Conservation (phyloP, 2,797 vertebrate genomes). For the Monodelphis domestica region DNA sequence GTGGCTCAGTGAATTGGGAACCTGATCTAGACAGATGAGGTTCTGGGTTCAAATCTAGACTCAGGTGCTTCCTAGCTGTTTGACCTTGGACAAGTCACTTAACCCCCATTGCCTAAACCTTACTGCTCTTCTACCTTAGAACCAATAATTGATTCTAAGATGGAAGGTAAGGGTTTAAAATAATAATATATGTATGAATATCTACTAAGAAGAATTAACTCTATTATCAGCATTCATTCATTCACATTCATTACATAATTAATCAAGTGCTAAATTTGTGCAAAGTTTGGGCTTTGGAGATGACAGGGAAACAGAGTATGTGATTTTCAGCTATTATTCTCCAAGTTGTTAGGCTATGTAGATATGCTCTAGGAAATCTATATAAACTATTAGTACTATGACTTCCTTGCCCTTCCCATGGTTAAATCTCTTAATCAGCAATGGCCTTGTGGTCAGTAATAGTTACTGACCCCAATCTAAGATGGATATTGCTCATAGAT, state of each 20-base stretch:
- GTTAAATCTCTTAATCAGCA: neutral
- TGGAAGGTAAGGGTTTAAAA: no score
- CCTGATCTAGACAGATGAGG: no score
- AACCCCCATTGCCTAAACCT: no score
- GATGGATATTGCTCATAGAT: no score
- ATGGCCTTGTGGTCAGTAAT: neutral
- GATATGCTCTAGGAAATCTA: neutral
- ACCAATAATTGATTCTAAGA: no score
- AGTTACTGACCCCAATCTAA: neutral
- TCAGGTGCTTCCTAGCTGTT: no score
- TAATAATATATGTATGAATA: neutral
- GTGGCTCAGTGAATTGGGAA: no score
- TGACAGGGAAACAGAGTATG: neutral
- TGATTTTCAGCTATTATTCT: neutral
- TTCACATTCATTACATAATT: neutral
- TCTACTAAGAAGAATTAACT: neutral
- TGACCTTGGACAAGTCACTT: no score
- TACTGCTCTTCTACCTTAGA: no score
- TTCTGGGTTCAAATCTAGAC: no score
- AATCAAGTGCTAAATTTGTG: neutral
- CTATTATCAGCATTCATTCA: neutral
- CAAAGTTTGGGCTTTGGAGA: neutral
- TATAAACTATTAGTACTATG: neutral
- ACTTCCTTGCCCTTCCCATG: neutral
- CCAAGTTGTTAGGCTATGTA: neutral